Percentiles rank a stretch among this genome's conserved stretches.
Conservation (phyloP, 2,888 invertebrate species). For the Ormyrus labotus region DNA sequence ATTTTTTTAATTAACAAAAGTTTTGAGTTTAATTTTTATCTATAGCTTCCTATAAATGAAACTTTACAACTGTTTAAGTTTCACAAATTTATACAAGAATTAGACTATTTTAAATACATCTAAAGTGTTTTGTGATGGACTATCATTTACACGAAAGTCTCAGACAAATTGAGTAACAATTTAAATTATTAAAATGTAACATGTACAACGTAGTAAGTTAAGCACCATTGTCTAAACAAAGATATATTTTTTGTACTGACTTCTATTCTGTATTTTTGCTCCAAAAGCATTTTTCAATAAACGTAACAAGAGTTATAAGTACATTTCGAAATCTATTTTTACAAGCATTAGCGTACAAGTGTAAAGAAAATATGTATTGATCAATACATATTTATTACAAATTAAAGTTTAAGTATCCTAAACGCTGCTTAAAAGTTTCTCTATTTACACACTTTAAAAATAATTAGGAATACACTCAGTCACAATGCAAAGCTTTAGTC, state of each 20-base stretch:
- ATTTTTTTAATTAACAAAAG: slow-evolving; percentile 35
- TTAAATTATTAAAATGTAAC: slow-evolving; percentile 40
- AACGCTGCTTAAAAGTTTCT: slow-evolving; percentile 42
- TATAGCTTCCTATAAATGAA: slow-evolving; percentile 15
- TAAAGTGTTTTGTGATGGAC: slow-evolving; percentile 25
- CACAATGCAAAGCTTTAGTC: slow-evolving; percentile 45
- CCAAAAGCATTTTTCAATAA: slow-evolving; percentile 64
- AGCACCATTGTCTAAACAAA: slow-evolving; percentile 56
- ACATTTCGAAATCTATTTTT: slow-evolving; percentile 30
- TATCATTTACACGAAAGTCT: slow-evolving; percentile 27
- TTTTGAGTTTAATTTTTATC: slow-evolving; percentile 5
- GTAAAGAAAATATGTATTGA: slow-evolving; percentile 37
- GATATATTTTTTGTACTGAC: slow-evolving; percentile 74
- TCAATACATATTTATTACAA: slow-evolving; percentile 33
- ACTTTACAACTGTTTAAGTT: slow-evolving; percentile 15
- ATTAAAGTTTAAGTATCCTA: slow-evolving; percentile 37
- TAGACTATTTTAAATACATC: slow-evolving; percentile 23
- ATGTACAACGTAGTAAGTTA: slow-evolving; percentile 47
- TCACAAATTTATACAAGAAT: slow-evolving; percentile 27
- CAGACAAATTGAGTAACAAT: slow-evolving; percentile 30
- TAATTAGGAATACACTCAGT: slow-evolving; percentile 39
- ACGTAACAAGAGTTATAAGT: slow-evolving; percentile 53
- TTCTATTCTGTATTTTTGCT: slow-evolving; percentile 60
- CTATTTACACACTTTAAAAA: slow-evolving; percentile 53
- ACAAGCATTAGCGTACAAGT: slow-evolving; percentile 23